Base-by-base conservation (phyloP, 2,888 invertebrate genomes). In the Zhuqinia jingwanae region DNA sequence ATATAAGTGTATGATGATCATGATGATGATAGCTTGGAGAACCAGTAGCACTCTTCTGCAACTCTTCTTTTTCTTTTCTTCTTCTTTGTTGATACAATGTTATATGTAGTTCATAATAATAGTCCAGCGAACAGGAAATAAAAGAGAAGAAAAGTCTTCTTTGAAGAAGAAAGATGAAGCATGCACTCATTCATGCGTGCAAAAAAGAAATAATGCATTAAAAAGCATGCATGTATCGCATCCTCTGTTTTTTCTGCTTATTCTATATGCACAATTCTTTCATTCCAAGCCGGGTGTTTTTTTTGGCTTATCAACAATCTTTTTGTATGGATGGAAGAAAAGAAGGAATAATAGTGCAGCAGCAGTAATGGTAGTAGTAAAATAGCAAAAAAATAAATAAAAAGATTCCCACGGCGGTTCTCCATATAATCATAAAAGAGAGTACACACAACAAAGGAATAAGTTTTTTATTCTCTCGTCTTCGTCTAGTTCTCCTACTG, bases 171-270 rank as follows among this genome's bases (percentile, higher is more conserved):
- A 70, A 68, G 70, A 45, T 47, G 70, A 70, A 70, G 70, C 70
- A 70, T 70, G 70, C 47, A 70, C 47, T 70, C 70, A 70, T 70
- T 70, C 70, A 70, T 70, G 70, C 70, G 70, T 70, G 70, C 47
- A 25, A 8, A 36, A 36, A 36, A 8, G 36, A 47, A 70, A 70
- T 25, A 70, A 70, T 70, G 70, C 47, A 70, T 70, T 70, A 68
- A 70, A 60, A 56, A 68, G 36, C 36, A 36, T 36, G 70, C 45
- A 70, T 70, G 70, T 70, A 70, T 70, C 70, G 47, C 8, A 36
- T 36, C 36, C 5, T 8, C 5, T 36, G 36, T 36, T 36, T 3
- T 36, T 6, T 36, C 5, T 36, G 8, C 36, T 36, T 36, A 36
- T 36, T 36, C 3, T 36, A 36, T 36, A 3, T 47, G 11, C 47